Conservation (phyloP, 2,797 vertebrate genomes). For the Sebastes iracundus region DNA sequence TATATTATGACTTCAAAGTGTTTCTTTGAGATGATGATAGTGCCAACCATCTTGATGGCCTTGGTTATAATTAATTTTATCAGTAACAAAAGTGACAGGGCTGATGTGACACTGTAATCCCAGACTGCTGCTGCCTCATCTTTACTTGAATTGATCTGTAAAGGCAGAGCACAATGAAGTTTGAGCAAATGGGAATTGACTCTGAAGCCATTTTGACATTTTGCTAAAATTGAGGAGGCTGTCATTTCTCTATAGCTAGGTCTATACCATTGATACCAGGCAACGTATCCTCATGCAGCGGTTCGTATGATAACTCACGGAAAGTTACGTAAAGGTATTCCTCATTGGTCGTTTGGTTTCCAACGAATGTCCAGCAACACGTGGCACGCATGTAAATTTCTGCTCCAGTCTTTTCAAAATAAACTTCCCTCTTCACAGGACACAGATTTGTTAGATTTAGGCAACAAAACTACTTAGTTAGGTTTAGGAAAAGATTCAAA, state of each 20-base stretch:
- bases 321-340: too few species aligned
- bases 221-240: not conserved
- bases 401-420: too few species aligned
- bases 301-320: too few species aligned
- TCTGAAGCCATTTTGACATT: slow-evolving; percentile 5
- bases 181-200: not conserved
- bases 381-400: too few species aligned
- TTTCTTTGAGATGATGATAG: slow-evolving; percentile 6
- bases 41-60: not conserved
- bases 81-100: not conserved
- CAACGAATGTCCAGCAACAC: too few species aligned
- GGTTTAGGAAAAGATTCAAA: too few species aligned
- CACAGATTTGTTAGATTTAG: too few species aligned
- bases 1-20: slow-evolving; percentile 1
- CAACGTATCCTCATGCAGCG: too few species aligned
- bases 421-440: too few species aligned
- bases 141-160: not conserved
- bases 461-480: too few species aligned
- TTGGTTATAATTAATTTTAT: slow-evolving; percentile 30
- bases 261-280: not conserved
- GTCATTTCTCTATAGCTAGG: not conserved
- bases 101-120: slow-evolving; percentile 8
- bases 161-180: not conserved
- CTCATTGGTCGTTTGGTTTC: too few species aligned
- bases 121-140: not conserved